Percentiles rank a stretch among this genome's conserved stretches.
phyloP scores from a whole-genome alignment of 2,888 invertebrate species.

The Agelastica alni region DNA sequence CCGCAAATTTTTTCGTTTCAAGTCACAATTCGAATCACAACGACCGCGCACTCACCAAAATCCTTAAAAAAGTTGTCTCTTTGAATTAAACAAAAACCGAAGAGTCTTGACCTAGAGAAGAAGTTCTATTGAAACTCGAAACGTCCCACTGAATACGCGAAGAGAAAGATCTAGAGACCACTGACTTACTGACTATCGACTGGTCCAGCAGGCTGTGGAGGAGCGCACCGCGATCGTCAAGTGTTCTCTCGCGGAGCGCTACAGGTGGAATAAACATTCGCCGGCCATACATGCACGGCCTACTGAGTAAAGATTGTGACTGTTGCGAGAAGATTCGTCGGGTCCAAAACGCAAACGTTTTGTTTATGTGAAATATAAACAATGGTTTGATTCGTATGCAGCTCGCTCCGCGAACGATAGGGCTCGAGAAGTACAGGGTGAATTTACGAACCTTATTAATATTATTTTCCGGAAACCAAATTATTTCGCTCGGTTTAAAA shows the following conservation, averaged over 20 bases:
- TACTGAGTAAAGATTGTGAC: slow-evolving; percentile 13
- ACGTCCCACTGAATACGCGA: slow-evolving; percentile 22
- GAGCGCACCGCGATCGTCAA: slow-evolving; percentile 20
- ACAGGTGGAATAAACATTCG: slow-evolving; percentile 28
- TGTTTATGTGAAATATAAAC: slow-evolving; percentile 33
- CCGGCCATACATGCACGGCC: slow-evolving; percentile 21
- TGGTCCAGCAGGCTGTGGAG: slow-evolving; percentile 21
- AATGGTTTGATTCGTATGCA: slow-evolving; percentile 27
- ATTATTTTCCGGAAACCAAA: no score
- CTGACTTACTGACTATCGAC: slow-evolving; percentile 35
- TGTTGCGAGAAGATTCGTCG: slow-evolving; percentile 7
- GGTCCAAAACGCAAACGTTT: slow-evolving; percentile 17
- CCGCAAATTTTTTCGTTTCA: no score
- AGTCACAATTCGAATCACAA: slow-evolving; percentile 1
- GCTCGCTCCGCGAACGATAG: slow-evolving; percentile 12
- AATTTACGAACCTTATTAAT: no score
- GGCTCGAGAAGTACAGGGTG: slow-evolving; percentile 11
- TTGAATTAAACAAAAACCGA: slow-evolving; percentile 2
- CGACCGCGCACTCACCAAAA: slow-evolving; percentile 9
- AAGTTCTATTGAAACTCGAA: slow-evolving; percentile 22
- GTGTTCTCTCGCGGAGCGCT: slow-evolving; percentile 25
- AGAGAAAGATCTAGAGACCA: slow-evolving; percentile 26
- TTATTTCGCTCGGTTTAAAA: no score
- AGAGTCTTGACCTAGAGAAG: slow-evolving; percentile 22
- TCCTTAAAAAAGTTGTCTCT: neutral